Percentiles rank a stretch among this genome's conserved stretches.
These are phyloP conservation scores for Torymus auratus DNA, from an alignment of 2,888 invertebrate species.

Conservation along the genomic window DNA sequence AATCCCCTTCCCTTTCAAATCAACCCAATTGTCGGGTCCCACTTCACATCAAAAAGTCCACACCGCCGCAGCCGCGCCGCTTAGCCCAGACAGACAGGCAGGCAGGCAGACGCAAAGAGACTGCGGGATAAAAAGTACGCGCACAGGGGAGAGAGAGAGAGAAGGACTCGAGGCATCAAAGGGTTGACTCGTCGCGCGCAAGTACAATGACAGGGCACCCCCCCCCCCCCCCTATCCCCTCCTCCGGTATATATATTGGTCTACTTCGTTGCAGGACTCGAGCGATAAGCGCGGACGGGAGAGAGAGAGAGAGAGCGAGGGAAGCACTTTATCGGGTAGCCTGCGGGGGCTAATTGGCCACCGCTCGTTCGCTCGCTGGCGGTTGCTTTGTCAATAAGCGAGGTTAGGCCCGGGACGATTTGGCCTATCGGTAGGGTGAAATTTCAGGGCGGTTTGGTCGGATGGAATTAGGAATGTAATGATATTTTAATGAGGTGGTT, in stretches of 20 bases:
- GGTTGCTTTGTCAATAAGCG: too few species aligned
- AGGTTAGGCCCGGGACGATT: too few species aligned
- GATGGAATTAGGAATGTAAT: too few species aligned
- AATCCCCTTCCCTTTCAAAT: background rate
- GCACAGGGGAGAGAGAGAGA: conserved; percentile 1
- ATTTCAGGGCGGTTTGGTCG: too few species aligned
- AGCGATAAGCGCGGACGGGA: too few species aligned
- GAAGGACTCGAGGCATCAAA: conserved; percentile 22
- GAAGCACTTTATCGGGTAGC: too few species aligned
- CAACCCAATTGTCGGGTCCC: conserved; percentile 40
- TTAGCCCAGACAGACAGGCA: conserved; percentile 30
- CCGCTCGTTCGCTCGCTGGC: too few species aligned
- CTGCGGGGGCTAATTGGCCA: too few species aligned
- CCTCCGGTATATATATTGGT: conserved; percentile 40
- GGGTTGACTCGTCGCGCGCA: conserved; percentile 12
- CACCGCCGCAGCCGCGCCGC: conserved; percentile 15
- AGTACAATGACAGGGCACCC: background rate
- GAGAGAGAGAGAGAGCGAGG: too few species aligned
- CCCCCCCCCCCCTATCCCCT: background rate
- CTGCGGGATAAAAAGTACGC: background rate
- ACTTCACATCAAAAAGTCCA: conserved; percentile 43
- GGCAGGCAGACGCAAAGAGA: conserved; percentile 23
- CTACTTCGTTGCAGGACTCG: conserved; percentile 26
- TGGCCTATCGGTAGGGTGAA: too few species aligned
- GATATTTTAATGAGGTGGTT: too few species aligned